These are phyloP conservation scores for Bombus affinis DNA, from an alignment of 1,140 invertebrate species.

Conservation along the genomic window DNA sequence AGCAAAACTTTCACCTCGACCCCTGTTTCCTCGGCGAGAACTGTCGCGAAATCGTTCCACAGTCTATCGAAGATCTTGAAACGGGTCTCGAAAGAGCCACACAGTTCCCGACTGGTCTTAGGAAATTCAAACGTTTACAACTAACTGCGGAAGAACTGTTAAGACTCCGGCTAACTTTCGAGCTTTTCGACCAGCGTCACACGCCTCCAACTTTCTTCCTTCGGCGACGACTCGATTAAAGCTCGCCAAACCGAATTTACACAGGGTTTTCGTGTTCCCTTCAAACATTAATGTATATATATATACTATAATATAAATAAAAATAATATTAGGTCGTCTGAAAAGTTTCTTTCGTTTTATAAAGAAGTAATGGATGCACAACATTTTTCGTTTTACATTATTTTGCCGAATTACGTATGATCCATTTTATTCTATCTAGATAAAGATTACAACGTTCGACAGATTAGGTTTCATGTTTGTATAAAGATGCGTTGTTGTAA, in stretches of 20 bases:
- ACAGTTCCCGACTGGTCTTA: background rate
- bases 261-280: background rate
- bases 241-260: background rate
- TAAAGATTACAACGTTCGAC: too few relatives aligned
- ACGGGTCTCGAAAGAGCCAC: background rate
- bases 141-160: slow-evolving; percentile 2
- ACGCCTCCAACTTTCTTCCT: background rate
- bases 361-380: too few relatives aligned
- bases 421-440: too few relatives aligned
- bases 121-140: slow-evolving; percentile 23
- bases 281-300: background rate
- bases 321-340: too few relatives aligned
- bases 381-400: too few relatives aligned
- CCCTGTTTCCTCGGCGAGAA: background rate
- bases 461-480: too few relatives aligned
- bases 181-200: slow-evolving; percentile 15
- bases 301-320: background rate
- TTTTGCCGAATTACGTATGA: too few relatives aligned
- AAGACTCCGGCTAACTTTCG: slow-evolving; percentile 19
- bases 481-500: too few relatives aligned
- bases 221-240: slow-evolving; percentile 31
- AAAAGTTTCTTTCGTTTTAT: too few relatives aligned
- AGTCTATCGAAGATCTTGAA: slow-evolving; percentile 5
- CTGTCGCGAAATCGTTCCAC: background rate
- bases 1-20: background rate